Evolutionary conservation across 1,140 invertebrate species (phyloP).

Genomic region (Centruroides vittatus): DNA sequence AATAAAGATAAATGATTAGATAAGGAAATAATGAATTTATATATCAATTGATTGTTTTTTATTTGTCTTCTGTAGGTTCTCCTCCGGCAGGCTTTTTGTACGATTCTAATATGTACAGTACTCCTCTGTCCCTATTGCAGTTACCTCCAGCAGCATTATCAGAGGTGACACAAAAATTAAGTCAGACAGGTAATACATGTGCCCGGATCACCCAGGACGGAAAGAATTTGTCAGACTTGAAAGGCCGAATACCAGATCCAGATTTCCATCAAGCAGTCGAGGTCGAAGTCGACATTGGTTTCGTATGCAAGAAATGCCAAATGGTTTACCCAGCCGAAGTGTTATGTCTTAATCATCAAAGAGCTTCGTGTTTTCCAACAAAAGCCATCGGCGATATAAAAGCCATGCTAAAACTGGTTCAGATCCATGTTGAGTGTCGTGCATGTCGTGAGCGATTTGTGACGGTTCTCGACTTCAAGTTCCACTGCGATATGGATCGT

Average conservation of each 20-base stretch:
- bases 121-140: constrained; percentile 36
- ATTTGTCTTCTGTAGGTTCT: constrained; percentile 4
- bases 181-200: constrained; percentile 28
- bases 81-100: constrained; percentile 17
- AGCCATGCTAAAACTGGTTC: constrained; percentile 29
- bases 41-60: neutral
- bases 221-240: constrained; percentile 28
- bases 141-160: constrained; percentile 34
- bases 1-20: too few species aligned
- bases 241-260: constrained; percentile 21
- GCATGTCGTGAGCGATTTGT: constrained; percentile 42
- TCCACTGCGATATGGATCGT: constrained; percentile 44
- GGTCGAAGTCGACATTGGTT: constrained; percentile 58
- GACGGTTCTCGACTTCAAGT: constrained; percentile 40
- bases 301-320: constrained; percentile 72
- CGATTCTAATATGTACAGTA: constrained; percentile 33
- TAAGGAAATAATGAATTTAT: too few species aligned
- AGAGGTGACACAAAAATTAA: constrained; percentile 31
- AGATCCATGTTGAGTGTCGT: constrained; percentile 50
- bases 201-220: constrained; percentile 37
- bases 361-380: constrained; percentile 43
- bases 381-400: constrained; percentile 21
- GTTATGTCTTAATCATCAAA: constrained; percentile 54
- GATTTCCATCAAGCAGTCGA: constrained; percentile 33
- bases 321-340: constrained; percentile 59